Evolutionary conservation across 2,888 invertebrate species (phyloP).

Genomic region (Bugula neritina): DNA sequence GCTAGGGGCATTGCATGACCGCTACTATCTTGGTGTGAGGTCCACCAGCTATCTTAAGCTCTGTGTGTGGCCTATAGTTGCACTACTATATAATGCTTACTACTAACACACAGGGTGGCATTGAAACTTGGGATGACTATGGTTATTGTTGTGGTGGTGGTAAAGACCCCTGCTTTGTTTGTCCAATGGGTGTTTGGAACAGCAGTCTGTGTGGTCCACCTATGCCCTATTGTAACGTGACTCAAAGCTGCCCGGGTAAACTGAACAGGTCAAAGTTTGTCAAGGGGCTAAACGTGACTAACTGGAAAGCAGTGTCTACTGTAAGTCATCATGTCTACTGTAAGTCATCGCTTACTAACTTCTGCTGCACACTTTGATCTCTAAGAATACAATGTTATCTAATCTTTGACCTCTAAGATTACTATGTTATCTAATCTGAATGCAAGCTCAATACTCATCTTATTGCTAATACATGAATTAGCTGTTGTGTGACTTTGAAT

Average conservation of each 20-base stretch:
- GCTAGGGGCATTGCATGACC: neutral
- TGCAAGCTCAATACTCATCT: no score
- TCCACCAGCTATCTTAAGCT: neutral
- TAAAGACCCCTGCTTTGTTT: conserved; percentile 37
- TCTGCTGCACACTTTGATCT: no score
- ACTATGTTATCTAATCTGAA: no score
- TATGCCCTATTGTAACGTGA: conserved; percentile 40
- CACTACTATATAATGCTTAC: neutral
- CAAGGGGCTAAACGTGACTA: conserved; percentile 37
- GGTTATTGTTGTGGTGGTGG: conserved; percentile 41
- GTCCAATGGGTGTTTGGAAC: conserved; percentile 41
- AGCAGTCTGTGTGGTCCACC: conserved; percentile 42
- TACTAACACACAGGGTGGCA: conserved; percentile 36
- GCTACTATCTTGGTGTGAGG: no score
- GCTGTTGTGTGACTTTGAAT: no score
- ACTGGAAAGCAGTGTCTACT: conserved; percentile 40
- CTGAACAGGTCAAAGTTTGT: conserved; percentile 40
- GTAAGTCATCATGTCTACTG: conserved; percentile 34
- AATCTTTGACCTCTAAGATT: no score
- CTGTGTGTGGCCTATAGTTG: neutral
- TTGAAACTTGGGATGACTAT: conserved; percentile 39
- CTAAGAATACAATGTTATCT: no score
- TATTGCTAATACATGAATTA: no score
- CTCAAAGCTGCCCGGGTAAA: conserved; percentile 41
- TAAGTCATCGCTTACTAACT: no score